These are phyloP conservation scores for Xestia c-nigrum DNA, from an alignment of 2,888 invertebrate genomes.

Conservation along the genomic window DNA sequence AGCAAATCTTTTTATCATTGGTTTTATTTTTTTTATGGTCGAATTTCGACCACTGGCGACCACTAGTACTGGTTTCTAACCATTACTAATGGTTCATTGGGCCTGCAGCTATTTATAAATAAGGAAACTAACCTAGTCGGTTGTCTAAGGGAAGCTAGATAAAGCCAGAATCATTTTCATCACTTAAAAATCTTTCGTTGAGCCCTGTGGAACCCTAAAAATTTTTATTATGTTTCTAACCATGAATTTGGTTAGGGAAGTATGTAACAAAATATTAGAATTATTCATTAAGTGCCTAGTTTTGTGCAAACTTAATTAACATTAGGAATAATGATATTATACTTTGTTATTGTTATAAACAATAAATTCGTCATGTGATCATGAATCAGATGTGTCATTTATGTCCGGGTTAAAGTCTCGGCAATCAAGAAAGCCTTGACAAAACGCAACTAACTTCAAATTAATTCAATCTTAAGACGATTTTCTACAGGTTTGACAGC, in stretches of 20 bases:
- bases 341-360: background rate
- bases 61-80: no score
- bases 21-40: no score
- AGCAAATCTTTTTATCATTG: no score
- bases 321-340: background rate
- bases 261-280: conserved; percentile 11
- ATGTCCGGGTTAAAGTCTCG: background rate
- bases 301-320: conserved; percentile 27
- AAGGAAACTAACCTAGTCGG: background rate
- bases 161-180: no score
- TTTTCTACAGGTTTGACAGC: background rate
- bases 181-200: background rate
- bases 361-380: background rate
- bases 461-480: background rate
- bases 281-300: background rate
- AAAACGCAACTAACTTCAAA: background rate
- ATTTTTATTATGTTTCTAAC: conserved; percentile 6
- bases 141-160: no score
- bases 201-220: conserved; percentile 18
- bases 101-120: background rate
- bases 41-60: no score
- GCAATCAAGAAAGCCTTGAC: background rate
- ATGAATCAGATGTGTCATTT: background rate
- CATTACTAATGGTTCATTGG: background rate
- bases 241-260: conserved; percentile 25